Evolutionary conservation across 2,888 invertebrate species (phyloP).

Genomic region (Arenicola marina): DNA sequence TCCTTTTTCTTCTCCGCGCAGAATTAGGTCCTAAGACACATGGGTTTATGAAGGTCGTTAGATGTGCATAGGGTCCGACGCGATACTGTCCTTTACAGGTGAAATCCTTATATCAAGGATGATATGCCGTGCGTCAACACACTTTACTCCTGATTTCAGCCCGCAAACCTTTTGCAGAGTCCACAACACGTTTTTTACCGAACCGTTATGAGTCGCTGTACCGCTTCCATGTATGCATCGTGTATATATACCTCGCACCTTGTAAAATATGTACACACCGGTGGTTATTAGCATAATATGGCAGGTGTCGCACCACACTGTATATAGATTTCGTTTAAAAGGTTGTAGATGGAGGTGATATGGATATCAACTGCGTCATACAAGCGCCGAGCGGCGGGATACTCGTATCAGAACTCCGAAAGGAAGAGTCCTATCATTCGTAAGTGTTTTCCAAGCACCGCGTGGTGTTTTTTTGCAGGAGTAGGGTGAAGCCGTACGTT

Average conservation of each 20-base stretch:
- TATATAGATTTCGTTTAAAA: conserved; percentile 47
- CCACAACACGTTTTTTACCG: background rate
- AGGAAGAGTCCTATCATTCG: background rate
- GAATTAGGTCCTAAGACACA: too few relatives aligned
- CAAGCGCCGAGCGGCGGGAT: conserved; percentile 67
- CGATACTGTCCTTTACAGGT: too few relatives aligned
- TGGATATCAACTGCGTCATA: conserved; percentile 81
- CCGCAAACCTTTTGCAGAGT: background rate
- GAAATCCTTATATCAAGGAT: too few relatives aligned
- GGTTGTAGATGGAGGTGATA: conserved; percentile 84
- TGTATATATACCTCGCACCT: background rate
- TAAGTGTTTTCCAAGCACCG: background rate
- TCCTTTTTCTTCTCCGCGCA: too few relatives aligned
- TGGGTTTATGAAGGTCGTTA: too few relatives aligned
- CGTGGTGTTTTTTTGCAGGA: background rate
- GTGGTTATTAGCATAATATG: too few relatives aligned
- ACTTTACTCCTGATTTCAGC: background rate
- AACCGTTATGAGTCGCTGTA: background rate
- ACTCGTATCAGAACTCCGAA: conserved; percentile 46
- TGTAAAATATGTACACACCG: background rate
- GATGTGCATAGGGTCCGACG: too few relatives aligned
- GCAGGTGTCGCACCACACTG: too few relatives aligned
- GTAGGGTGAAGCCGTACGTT: too few relatives aligned
- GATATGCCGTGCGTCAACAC: too few relatives aligned
- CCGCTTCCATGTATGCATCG: too few relatives aligned